Evolutionary conservation across 2,888 invertebrate species (phyloP).

Genomic region (Creontiades dilutus): DNA sequence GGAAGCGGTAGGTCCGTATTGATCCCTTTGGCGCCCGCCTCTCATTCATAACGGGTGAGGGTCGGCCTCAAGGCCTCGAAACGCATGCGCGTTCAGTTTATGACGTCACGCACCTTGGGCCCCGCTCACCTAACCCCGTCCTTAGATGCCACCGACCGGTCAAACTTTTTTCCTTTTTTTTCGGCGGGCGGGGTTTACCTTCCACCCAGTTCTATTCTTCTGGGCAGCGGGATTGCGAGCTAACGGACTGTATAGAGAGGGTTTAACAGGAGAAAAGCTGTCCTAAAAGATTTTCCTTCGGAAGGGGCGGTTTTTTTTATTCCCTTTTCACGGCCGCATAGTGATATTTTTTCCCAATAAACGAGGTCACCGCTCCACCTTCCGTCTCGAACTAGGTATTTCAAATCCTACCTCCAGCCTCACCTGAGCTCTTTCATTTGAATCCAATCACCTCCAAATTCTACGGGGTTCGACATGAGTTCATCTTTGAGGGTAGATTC

Average conservation of each 20-base stretch:
- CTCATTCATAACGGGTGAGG: constrained; percentile 65
- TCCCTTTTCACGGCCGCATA: not conserved
- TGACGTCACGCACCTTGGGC: constrained; percentile 4
- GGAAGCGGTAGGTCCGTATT: constrained; percentile 66
- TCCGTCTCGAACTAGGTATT: not conserved
- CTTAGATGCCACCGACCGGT: constrained; percentile 2
- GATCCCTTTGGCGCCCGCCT: constrained; percentile 37
- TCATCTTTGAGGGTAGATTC: too few species aligned
- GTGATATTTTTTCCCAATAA: constrained; percentile 29
- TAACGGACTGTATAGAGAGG: not conserved
- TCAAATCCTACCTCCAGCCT: not conserved
- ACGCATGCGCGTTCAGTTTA: not conserved
- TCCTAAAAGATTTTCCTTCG: not conserved
- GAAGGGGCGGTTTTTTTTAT: not conserved
- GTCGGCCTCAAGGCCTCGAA: not conserved
- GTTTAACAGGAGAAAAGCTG: not conserved
- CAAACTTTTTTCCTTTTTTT: not conserved
- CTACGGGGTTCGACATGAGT: too few species aligned
- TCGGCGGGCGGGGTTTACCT: not conserved
- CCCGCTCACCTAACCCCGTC: not conserved
- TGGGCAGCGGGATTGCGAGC: not conserved
- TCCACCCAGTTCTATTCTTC: constrained; percentile 24
- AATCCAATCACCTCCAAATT: not conserved
- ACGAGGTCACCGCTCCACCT: not conserved
- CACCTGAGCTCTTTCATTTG: not conserved